Evolutionary conservation across 1,140 invertebrate species (phyloP), one percentile per base, ranked within the genome.

Genomic region (Brachionus rotundiformis): DNA sequence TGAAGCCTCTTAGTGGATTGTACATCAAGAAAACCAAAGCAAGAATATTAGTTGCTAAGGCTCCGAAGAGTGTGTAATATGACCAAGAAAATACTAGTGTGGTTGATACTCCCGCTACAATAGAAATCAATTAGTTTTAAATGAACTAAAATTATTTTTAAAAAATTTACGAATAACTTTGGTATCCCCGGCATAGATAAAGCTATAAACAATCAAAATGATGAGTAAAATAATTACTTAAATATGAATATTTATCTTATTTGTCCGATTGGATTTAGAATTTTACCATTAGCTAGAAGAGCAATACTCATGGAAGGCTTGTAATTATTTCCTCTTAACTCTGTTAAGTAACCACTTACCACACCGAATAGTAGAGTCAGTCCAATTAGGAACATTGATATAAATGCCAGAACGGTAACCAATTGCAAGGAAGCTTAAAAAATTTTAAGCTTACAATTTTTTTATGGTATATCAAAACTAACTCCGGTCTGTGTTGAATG

Each of bases 81-180:
- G 76, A 79, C 76, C 76, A 79, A n/a, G 76, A 79, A 31, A 79
- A 79, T 63, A 79, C 76, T 36, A 79, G 33, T 31, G 76, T 39
- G 6, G 47, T 59, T 59, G 76, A 39, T 59, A 54, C 76, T 39
- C 76, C 76, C n/a, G 76, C 76, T 79, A 13, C 16, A 23, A 19
- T 49, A 23, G 41, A 39, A 79, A 59, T 59, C 16, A 39, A 59
- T 59, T 59, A 27, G 23, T 29, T 63, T 39, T 11, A 31, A 36
- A 29, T 39, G 6, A 41, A 39, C 11, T 31, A 79, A 59, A 36
- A 41, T 0, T 10, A 31, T 7, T 41, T 59, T 59, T 7, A 39
- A 19, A 47, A 77, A 39, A 5, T 59, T 79, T 79, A 79, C 76
- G 47, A 33, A 79, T 59, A 8, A 79, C 44, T 79, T 79, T 79